Evolutionary conservation across 2,888 invertebrate species (phyloP).

Genomic region (Cheilosia urbana): DNA sequence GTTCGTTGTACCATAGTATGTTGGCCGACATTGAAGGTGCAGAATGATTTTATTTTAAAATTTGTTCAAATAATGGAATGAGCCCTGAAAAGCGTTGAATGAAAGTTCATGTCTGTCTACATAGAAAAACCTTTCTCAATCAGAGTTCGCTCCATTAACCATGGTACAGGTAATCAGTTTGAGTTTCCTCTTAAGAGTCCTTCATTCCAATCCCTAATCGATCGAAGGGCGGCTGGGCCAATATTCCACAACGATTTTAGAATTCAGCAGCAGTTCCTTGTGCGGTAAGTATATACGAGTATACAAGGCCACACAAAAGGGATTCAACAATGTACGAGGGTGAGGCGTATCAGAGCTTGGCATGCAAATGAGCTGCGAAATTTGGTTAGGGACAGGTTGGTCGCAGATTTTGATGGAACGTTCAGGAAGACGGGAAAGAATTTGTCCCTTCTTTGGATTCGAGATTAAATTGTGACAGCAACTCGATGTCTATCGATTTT

Average conservation of each 20-base stretch:
- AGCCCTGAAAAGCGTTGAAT: not conserved
- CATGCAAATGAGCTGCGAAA: conserved; percentile 56
- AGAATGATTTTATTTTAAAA: not conserved
- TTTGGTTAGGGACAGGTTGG: conserved; percentile 1
- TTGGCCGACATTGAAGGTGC: not conserved
- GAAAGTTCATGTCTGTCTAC: not conserved
- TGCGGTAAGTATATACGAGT: not conserved
- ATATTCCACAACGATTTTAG: conserved; percentile 13
- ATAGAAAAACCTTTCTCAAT: conserved; percentile 13
- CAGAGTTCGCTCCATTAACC: conserved; percentile 34
- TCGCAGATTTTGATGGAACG: too few species aligned
- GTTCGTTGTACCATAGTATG: not conserved
- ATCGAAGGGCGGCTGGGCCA: not conserved
- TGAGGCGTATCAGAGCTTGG: conserved; percentile 17
- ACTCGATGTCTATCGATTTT: not conserved
- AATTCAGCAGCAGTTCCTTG: conserved; percentile 38
- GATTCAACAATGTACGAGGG: not conserved
- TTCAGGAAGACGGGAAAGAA: conserved; percentile 1
- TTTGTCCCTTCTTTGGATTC: not conserved
- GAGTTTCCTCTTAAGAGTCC: conserved; percentile 7
- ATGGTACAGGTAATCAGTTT: conserved; percentile 9
- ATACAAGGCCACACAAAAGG: not conserved
- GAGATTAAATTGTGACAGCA: not conserved
- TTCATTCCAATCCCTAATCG: conserved; percentile 18
- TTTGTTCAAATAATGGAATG: not conserved